These are phyloP conservation scores for Spilarctia lutea DNA, from an alignment of 2,888 invertebrate genomes.

Conservation along the genomic window DNA sequence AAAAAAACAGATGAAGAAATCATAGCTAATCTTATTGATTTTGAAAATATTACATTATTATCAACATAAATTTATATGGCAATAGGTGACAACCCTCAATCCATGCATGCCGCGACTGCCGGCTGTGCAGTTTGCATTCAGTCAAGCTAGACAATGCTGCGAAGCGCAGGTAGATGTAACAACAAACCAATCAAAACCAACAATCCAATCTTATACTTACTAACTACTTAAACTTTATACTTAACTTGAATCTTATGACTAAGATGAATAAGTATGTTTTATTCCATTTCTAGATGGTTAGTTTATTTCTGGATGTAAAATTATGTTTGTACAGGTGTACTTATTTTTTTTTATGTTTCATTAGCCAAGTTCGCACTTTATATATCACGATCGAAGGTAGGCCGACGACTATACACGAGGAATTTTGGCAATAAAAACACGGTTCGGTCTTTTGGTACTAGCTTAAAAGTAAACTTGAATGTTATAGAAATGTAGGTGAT, in stretches of 20 bases:
- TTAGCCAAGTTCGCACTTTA: slow-evolving; percentile 85
- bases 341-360: slow-evolving; percentile 80
- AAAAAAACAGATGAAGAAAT: background rate
- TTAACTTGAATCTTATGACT: slow-evolving; percentile 48
- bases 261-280: slow-evolving; percentile 32
- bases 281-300: slow-evolving; percentile 1
- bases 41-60: background rate
- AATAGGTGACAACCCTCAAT: slow-evolving; percentile 72
- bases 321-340: slow-evolving; percentile 72
- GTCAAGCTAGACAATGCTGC: slow-evolving; percentile 80
- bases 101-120: slow-evolving; percentile 71
- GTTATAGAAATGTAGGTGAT: too few relatives aligned
- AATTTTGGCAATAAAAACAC: slow-evolving; percentile 82
- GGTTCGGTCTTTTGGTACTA: slow-evolving; percentile 62
- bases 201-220: too few relatives aligned
- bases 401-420: slow-evolving; percentile 79
- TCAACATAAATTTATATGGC: slow-evolving; percentile 18
- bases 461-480: background rate
- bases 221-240: slow-evolving; percentile 7
- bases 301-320: background rate
- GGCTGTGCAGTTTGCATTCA: slow-evolving; percentile 81
- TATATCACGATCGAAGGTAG: slow-evolving; percentile 83
- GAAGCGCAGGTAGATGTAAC: slow-evolving; percentile 81
- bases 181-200: slow-evolving; percentile 51
- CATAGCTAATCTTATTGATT: background rate